These are phyloP conservation scores for Neuroscelio doddi DNA, from an alignment of 2,888 invertebrate genomes.

Conservation along the genomic window DNA sequence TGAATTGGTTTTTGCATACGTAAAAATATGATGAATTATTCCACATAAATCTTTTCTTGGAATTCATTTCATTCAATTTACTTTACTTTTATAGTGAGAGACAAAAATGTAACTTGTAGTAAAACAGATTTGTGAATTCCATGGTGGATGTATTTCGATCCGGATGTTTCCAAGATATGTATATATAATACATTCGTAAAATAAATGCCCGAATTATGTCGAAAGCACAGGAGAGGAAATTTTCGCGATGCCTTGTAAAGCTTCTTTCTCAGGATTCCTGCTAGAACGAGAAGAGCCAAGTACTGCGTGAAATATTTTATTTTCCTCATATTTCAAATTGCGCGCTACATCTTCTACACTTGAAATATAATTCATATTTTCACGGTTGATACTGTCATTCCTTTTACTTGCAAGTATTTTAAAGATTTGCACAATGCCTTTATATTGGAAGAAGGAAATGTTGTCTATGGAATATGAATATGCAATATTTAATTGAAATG, in stretches of 20 bases:
- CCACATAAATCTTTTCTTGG: no score
- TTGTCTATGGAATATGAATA: no score
- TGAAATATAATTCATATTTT: conserved; percentile 5
- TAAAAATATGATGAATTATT: no score
- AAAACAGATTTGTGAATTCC: conserved; percentile 11
- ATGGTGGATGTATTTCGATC: conserved; percentile 14
- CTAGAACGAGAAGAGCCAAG: conserved; percentile 10
- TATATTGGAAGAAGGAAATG: no score
- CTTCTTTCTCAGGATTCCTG: conserved; percentile 20
- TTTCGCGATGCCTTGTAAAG: conserved; percentile 22
- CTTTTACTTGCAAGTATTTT: background rate
- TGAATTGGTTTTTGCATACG: no score
- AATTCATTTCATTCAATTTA: no score
- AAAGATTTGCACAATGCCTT: background rate
- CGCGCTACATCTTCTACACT: conserved; percentile 5
- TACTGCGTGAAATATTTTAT: conserved; percentile 25
- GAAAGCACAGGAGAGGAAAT: conserved; percentile 10
- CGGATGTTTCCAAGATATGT: conserved; percentile 15
- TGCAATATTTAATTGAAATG: no score
- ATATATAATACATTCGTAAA: conserved; percentile 3
- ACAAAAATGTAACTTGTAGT: conserved; percentile 2
- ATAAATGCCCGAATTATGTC: conserved; percentile 31
- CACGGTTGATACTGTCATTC: conserved; percentile 5
- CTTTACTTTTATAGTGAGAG: no score
- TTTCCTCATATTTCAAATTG: conserved; percentile 25